These are phyloP conservation scores for Bursaphelenchus okinawaensis DNA, from an alignment of 2,888 invertebrate genomes.

Conservation along the genomic window DNA sequence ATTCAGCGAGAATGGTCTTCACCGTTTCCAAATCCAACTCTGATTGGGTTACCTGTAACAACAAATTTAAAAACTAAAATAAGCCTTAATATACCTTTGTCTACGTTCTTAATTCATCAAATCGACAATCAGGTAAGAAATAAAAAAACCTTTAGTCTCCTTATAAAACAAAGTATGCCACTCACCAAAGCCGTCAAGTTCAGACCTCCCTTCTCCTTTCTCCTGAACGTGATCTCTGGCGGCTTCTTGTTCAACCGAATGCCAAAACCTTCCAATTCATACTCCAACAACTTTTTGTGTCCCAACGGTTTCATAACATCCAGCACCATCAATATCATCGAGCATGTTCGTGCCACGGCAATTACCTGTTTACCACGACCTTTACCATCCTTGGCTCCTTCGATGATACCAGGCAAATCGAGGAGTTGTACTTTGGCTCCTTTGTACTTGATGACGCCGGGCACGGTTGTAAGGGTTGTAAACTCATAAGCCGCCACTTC, in stretches of 20 bases:
- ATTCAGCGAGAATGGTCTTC: constrained; percentile 89
- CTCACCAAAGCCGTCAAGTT: constrained; percentile 83
- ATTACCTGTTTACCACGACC: constrained; percentile 64
- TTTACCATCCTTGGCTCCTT: constrained; percentile 99
- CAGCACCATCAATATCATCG: constrained; percentile 87
- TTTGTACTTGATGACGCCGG: constrained; percentile 78
- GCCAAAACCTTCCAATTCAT: constrained; percentile 98
- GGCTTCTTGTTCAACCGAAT: constrained; percentile 87
- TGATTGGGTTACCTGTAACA: constrained; percentile 72
- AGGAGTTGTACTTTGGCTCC: constrained; percentile 95
- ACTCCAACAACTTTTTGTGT: constrained; percentile 90
- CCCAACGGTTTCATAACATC: constrained; percentile 94
- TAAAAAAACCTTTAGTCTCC: neutral
- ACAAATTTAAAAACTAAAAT: neutral
- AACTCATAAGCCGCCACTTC: constrained; percentile 69
- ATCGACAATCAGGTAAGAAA: neutral
- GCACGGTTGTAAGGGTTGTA: constrained; percentile 96
- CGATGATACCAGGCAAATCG: constrained; percentile 98
- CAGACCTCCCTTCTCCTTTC: constrained; percentile 97
- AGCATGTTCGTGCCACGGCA: constrained; percentile 88
- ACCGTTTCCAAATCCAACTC: constrained; percentile 91
- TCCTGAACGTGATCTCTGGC: constrained; percentile 88
- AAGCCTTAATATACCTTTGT: neutral
- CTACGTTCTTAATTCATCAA: neutral
- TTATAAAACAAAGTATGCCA: constrained; percentile 13